A percentile compares a stretch with the other conserved stretches of the same genome.
Evolutionary conservation across 1,140 invertebrate species (phyloP).

Genomic region (Hyles vespertilio): DNA sequence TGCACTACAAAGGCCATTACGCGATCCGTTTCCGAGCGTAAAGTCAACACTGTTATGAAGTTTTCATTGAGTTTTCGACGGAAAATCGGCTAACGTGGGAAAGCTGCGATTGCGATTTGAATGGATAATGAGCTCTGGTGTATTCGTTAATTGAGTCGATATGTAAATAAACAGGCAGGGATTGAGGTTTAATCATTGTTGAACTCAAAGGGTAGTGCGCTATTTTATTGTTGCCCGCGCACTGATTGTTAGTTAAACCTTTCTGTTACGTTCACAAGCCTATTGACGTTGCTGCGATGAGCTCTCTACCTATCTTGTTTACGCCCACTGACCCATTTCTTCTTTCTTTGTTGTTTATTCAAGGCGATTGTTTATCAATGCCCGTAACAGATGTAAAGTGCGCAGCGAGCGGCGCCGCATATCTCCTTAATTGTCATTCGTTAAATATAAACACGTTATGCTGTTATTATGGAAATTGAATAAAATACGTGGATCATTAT

Average conservation of each 20-base stretch:
- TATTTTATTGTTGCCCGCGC: constrained; percentile 40
- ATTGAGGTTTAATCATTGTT: constrained; percentile 45
- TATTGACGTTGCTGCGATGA: no score
- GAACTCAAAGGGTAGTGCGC: constrained; percentile 44
- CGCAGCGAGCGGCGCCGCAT: no score
- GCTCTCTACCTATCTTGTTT: no score
- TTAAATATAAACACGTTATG: no score
- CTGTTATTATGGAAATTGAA: no score
- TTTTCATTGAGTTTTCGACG: constrained; percentile 54
- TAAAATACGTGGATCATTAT: no score
- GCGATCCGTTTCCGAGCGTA: constrained; percentile 58
- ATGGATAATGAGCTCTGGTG: constrained; percentile 58
- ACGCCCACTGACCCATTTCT: neutral
- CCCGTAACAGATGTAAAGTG: no score
- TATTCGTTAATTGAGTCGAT: constrained; percentile 66
- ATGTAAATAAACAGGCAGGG: constrained; percentile 59
- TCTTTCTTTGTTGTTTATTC: constrained; percentile 3
- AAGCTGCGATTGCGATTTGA: constrained; percentile 61
- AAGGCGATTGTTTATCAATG: no score
- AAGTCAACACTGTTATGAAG: constrained; percentile 59
- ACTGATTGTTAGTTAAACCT: constrained; percentile 37
- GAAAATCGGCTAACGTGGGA: constrained; percentile 59
- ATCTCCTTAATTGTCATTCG: no score
- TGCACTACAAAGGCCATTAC: constrained; percentile 64
- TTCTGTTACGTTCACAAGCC: constrained; percentile 28